Base-by-base conservation (phyloP, 2,888 invertebrate species). In the Spilarctia lutea region DNA sequence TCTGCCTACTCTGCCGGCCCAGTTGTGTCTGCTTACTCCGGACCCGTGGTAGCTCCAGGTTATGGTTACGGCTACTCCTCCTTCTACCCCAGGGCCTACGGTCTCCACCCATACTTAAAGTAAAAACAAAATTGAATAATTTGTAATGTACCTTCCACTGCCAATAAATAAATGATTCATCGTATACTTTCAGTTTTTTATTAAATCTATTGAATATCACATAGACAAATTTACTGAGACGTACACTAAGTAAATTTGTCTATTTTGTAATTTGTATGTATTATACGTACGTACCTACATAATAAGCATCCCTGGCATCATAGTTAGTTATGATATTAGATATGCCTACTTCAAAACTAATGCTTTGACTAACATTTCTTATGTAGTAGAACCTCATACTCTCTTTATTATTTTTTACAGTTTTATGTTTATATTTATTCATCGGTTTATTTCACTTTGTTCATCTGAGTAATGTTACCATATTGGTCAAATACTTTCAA, bases 41-140 rank as follows among this genome's bases (percentile, higher is more conserved):
- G 89, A 60, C 83, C 88, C 27, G 77, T 82, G 10, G 82, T 86
- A 6, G 83, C 86, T 86, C 83, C 90, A 67, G 56, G 75, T 84
- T 60, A 75, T 63, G 30, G 79, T 84, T 63, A 75, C 65, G 30
- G 79, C 65, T 83, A 83, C 84, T 86, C 90, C 72, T 79, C 88
- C n/a, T 83, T 91, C 10, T 88, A 88, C 78, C 91, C 92, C 65
- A 92, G 79, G 11, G 72, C 75, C 7, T 56, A 45, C 86, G 81
- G 63, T 39, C 69, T 73, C 18, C 63, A 76, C 56, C 75, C 75
- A 35, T 75, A 75, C 39, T 75, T 48, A 42, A 70, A 16, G 39
- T 27, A 0, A 24, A 18, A 63, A 45, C 13, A 30, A 42, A 27
- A 24, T 24, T 27, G 18, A 20, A 63, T 20, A 30, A 63, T 16